phyloP scores from a whole-genome alignment of 2,888 invertebrate species.

The Andrena bicolor region DNA sequence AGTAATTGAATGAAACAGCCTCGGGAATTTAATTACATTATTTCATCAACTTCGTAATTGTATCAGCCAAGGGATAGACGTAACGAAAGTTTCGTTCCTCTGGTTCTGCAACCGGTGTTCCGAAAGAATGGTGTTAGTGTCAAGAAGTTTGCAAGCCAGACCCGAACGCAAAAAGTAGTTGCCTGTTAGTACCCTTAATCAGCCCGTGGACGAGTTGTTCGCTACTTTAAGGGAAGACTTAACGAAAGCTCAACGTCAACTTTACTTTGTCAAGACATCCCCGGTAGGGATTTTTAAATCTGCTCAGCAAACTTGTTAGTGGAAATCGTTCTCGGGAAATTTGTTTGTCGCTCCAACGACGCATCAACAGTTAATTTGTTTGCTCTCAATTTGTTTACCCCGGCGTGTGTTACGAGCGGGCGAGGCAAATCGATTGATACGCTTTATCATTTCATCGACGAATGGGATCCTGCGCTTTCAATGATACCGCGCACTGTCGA shows the following conservation, averaged over 20 bases:
- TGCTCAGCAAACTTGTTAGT: background rate
- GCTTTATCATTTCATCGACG: background rate
- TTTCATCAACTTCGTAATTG: slow-evolving; percentile 32
- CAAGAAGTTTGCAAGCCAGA: slow-evolving; percentile 20
- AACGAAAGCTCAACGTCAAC: background rate
- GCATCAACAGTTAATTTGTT: slow-evolving; percentile 13
- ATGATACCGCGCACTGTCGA: background rate
- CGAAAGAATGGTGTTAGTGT: slow-evolving; percentile 10
- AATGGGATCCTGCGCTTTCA: background rate
- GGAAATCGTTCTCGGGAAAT: background rate
- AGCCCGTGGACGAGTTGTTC: slow-evolving; percentile 23
- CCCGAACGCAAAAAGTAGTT: slow-evolving; percentile 14
- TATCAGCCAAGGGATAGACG: background rate
- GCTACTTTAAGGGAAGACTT: background rate
- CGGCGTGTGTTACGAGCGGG: background rate
- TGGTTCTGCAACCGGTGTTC: background rate
- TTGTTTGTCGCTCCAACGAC: background rate
- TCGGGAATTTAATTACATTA: background rate
- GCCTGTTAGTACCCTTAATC: slow-evolving; percentile 31
- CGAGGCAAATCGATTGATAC: slow-evolving; percentile 2
- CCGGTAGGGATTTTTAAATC: slow-evolving; percentile 22
- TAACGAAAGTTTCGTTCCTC: background rate
- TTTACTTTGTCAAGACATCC: slow-evolving; percentile 4
- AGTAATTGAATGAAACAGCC: background rate
- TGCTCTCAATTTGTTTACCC: background rate